Percentiles rank a stretch among this genome's conserved stretches.
These are phyloP conservation scores for Amazona finschi DNA, from an alignment of 2,797 vertebrate species.

Conservation along the genomic window DNA sequence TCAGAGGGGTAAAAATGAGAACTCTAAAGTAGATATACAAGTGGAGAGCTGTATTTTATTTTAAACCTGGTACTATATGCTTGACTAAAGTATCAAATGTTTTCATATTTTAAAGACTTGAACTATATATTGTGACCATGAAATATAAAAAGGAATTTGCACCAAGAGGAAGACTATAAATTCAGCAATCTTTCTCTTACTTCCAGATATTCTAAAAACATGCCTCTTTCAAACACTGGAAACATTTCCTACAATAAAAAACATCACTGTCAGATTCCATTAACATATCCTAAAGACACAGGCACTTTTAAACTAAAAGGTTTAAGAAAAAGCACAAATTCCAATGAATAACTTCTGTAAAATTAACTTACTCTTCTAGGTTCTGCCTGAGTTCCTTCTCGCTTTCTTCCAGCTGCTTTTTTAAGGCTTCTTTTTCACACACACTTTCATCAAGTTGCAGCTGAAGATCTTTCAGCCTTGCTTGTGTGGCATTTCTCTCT, in stretches of 20 bases:
- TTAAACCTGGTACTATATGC: background rate
- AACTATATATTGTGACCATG: background rate
- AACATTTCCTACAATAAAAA: background rate
- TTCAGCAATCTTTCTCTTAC: background rate
- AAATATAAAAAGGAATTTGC: background rate
- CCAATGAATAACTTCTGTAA: background rate
- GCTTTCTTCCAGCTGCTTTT: conserved; percentile 80
- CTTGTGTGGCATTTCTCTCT: conserved; percentile 73
- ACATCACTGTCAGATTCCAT: background rate
- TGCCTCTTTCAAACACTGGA: background rate
- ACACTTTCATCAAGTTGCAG: conserved; percentile 75
- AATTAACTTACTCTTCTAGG: conserved; percentile 89
- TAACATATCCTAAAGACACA: background rate
- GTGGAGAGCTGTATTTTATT: background rate
- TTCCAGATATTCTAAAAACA: background rate
- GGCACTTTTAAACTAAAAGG: background rate
- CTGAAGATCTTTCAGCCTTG: conserved; percentile 79
- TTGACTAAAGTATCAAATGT: background rate
- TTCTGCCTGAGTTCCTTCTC: conserved; percentile 87
- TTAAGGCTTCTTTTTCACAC: conserved; percentile 79
- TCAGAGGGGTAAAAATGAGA: background rate
- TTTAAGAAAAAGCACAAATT: background rate
- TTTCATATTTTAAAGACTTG: background rate
- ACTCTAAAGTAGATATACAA: background rate
- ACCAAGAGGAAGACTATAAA: background rate